These are phyloP conservation scores for Achatina immaculata DNA, from an alignment of 1,140 invertebrate genomes.

Conservation along the genomic window DNA sequence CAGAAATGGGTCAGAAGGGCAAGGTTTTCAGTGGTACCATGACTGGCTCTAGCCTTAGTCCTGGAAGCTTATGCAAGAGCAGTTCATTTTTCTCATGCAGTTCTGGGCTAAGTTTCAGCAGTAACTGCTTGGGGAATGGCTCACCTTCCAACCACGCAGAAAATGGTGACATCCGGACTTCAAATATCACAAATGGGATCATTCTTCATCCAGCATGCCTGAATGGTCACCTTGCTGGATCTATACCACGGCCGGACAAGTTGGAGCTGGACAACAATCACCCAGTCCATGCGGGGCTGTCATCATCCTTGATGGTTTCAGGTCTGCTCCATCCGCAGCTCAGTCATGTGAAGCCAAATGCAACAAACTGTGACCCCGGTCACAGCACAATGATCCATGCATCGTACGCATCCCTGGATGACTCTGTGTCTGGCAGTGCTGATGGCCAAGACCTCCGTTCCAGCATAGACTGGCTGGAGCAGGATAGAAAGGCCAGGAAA, in stretches of 20 bases:
- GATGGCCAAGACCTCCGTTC: neutral
- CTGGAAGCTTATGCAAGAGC: constrained; percentile 25
- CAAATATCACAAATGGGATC: neutral
- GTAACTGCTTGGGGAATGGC: constrained; percentile 9
- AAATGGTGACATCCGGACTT: neutral
- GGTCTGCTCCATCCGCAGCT: neutral
- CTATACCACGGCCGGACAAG: neutral
- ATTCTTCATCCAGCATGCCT: neutral
- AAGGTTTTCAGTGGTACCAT: neutral
- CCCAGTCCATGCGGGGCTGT: neutral
- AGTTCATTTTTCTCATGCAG: constrained; percentile 18
- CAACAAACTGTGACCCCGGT: neutral
- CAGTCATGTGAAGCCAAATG: neutral
- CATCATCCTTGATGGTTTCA: neutral
- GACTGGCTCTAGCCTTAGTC: neutral
- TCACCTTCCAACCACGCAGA: neutral
- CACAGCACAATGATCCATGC: constrained; percentile 25
- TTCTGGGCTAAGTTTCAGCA: neutral
- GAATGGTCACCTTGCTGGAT: neutral
- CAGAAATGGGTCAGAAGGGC: neutral
- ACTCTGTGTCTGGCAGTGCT: constrained; percentile 8
- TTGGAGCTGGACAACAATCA: neutral
- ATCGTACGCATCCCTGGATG: constrained; percentile 30
- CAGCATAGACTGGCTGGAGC: neutral
- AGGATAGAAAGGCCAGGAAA: neutral